Evolutionary conservation across 2,888 invertebrate species (phyloP).

Genomic region (Lepeophtheirus nordmannii): DNA sequence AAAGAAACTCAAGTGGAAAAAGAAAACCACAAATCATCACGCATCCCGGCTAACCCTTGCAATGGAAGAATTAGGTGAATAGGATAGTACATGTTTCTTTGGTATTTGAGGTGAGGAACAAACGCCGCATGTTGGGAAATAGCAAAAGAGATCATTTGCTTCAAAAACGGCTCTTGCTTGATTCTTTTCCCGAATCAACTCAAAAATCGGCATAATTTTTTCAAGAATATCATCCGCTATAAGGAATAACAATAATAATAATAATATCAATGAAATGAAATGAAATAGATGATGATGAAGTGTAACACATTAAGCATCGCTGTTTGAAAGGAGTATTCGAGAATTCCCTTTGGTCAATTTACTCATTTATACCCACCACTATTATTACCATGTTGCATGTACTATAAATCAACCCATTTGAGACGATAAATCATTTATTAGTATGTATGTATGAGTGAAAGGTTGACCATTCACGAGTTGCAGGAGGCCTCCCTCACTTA

Average conservation of each 20-base stretch:
- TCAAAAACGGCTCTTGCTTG: not conserved
- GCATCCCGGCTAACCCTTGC: not conserved
- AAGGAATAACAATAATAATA: conserved; percentile 30
- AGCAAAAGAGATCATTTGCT: not conserved
- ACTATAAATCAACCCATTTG: too few species aligned
- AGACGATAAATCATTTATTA: too few species aligned
- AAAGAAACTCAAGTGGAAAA: not conserved
- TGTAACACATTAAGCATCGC: too few species aligned
- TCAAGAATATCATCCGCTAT: conserved; percentile 85
- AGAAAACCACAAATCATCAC: not conserved
- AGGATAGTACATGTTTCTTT: not conserved
- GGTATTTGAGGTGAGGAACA: not conserved
- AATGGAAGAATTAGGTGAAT: not conserved
- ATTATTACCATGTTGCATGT: too few species aligned
- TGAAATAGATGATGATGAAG: too few species aligned
- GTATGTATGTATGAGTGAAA: too few species aligned
- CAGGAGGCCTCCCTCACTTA: too few species aligned
- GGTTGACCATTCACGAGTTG: too few species aligned
- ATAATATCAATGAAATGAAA: conserved; percentile 22
- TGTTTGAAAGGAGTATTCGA: too few species aligned
- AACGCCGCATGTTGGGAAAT: conserved; percentile 1
- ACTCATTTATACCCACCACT: too few species aligned
- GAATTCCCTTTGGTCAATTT: too few species aligned
- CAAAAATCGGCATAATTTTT: conserved; percentile 89
- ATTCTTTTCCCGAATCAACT: conserved; percentile 56